Conservation (phyloP, 2,888 invertebrate species). For the Steinernema carpocapsae region DNA sequence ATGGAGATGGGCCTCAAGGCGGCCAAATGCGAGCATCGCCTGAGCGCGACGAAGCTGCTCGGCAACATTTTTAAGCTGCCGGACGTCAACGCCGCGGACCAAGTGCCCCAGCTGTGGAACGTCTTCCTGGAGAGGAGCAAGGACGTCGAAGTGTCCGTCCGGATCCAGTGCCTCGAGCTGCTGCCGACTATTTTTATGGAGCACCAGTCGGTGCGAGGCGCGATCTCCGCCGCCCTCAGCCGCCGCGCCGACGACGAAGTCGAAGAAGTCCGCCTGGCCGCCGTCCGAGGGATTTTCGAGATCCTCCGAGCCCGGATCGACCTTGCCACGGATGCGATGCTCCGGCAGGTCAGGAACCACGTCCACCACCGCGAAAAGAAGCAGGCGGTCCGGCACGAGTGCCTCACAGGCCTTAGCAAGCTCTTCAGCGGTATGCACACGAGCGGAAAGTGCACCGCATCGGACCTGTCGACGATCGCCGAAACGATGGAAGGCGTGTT, state of each 20-base stretch:
- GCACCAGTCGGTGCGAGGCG: constrained; percentile 15
- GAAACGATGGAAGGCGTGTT: constrained; percentile 13
- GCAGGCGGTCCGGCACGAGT: constrained; percentile 4
- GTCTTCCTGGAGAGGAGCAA: constrained; percentile 34
- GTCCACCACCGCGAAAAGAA: background rate
- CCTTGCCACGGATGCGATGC: background rate
- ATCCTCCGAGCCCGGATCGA: background rate
- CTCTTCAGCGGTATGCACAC: background rate
- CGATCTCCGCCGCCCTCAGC: background rate
- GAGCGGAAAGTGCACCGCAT: background rate
- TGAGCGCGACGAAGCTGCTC: constrained; percentile 22
- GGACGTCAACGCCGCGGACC: constrained; percentile 20
- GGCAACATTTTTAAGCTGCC: constrained; percentile 28
- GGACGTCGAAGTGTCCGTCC: background rate
- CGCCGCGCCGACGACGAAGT: constrained; percentile 38
- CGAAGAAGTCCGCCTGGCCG: constrained; percentile 34
- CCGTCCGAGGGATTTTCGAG: constrained; percentile 9
- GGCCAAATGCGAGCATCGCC: constrained; percentile 33
- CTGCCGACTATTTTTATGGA: background rate
- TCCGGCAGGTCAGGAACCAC: constrained; percentile 5
- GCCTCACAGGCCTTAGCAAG: constrained; percentile 3
- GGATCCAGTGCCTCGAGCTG: background rate
- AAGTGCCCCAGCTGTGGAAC: constrained; percentile 35
- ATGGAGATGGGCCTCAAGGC: constrained; percentile 77
- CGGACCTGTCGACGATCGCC: background rate